Percentiles rank a stretch among this genome's conserved stretches.
Evolutionary conservation across 2,888 invertebrate species (phyloP).

Genomic region (Nebria brevicollis): DNA sequence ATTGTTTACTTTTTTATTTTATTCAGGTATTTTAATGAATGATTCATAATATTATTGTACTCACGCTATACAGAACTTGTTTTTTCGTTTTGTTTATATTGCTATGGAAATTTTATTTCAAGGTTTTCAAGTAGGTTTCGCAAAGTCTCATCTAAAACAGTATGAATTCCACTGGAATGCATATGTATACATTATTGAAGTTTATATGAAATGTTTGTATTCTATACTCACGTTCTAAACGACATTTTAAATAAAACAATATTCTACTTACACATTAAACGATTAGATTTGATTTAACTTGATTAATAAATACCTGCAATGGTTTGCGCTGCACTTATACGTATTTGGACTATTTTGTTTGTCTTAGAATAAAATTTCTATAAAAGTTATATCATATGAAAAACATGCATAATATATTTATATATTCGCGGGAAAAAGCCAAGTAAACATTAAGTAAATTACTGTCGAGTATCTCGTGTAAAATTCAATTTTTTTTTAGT

Average conservation of each 20-base stretch:
- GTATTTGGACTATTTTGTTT: too few species aligned
- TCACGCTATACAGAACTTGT: neutral
- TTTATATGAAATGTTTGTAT: neutral
- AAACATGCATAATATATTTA: too few species aligned
- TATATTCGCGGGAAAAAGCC: too few species aligned
- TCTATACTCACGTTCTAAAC: neutral
- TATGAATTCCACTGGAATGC: neutral
- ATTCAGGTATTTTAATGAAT: neutral
- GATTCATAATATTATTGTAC: conserved; percentile 1
- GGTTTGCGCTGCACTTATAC: too few species aligned
- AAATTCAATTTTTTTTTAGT: too few species aligned
- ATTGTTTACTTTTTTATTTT: neutral
- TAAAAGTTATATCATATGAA: too few species aligned
- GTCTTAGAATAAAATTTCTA: too few species aligned
- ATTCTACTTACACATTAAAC: too few species aligned
- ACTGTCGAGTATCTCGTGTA: too few species aligned
- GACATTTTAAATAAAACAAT: neutral
- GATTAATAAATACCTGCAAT: too few species aligned
- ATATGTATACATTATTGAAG: neutral
- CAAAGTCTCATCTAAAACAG: neutral
- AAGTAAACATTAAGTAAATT: too few species aligned
- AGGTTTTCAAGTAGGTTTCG: conserved; percentile 25
- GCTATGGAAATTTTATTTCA: conserved; percentile 40
- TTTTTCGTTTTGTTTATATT: conserved; percentile 22
- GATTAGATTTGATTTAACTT: too few species aligned